phyloP scores from a whole-genome alignment of 2,797 vertebrate species.

The Gymnothorax reevesii region DNA sequence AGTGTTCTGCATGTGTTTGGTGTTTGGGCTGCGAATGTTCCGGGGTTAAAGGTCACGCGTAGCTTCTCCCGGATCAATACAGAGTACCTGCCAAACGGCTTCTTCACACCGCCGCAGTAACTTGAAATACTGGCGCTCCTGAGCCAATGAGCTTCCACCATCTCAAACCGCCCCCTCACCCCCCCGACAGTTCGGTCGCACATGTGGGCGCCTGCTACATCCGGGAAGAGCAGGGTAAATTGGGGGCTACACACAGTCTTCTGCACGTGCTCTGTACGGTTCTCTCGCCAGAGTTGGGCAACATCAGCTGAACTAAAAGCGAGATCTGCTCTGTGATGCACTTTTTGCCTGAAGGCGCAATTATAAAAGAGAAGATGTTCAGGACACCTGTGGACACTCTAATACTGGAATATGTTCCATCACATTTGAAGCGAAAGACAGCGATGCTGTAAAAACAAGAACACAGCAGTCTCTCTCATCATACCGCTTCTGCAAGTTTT shows the following conservation, averaged over 20 bases:
- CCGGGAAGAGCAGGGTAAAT: neutral
- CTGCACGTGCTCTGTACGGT: neutral
- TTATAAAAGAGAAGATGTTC: neutral
- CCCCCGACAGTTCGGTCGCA: slow-evolving; percentile 27
- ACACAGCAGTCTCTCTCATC: neutral
- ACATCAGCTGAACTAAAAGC: neutral
- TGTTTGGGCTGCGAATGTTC: neutral
- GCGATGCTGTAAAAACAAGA: neutral
- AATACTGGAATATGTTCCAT: neutral
- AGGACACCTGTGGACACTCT: neutral
- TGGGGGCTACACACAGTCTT: neutral
- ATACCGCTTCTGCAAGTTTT: neutral
- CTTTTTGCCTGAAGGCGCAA: neutral
- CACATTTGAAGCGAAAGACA: neutral
- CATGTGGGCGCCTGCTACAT: neutral
- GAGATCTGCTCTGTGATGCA: neutral
- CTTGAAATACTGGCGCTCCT: slow-evolving; percentile 43
- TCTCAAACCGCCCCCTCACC: slow-evolving; percentile 64
- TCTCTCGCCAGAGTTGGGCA: neutral
- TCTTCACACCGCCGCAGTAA: slow-evolving; percentile 46
- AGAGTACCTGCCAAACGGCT: slow-evolving; percentile 44
- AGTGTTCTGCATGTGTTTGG: slow-evolving; percentile 11
- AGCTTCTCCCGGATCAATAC: slow-evolving; percentile 41
- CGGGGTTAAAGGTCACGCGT: neutral
- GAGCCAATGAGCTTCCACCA: slow-evolving; percentile 63